These are phyloP conservation scores for Rhinella marina DNA, from an alignment of 2,797 vertebrate genomes.

Conservation along the genomic window DNA sequence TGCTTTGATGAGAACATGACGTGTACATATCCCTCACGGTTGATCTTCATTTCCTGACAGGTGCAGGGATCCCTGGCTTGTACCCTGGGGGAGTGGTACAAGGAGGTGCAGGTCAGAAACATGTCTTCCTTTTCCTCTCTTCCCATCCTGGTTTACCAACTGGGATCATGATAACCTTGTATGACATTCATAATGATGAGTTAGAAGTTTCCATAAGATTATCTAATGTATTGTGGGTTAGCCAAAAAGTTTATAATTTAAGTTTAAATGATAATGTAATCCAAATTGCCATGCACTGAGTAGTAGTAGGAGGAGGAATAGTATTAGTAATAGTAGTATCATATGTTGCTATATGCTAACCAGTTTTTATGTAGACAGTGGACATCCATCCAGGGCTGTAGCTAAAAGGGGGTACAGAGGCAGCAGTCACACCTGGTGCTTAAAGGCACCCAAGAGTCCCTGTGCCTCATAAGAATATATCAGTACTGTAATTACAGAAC, in stretches of 20 bases:
- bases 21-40: neutral
- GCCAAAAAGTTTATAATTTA: neutral
- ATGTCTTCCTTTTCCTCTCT: constrained; percentile 23
- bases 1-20: neutral
- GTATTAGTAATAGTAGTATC: too few species aligned
- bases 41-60: constrained; percentile 29
- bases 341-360: neutral
- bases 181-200: neutral
- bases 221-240: neutral
- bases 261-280: neutral
- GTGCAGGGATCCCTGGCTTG: constrained; percentile 49
- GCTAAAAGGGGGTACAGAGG: neutral
- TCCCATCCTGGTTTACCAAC: constrained; percentile 10
- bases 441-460: neutral
- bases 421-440: neutral
- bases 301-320: neutral
- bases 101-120: constrained; percentile 40
- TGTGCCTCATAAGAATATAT: neutral
- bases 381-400: neutral
- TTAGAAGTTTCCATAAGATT: constrained; percentile 7
- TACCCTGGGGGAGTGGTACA: constrained; percentile 45
- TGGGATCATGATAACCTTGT: constrained; percentile 11
- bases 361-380: neutral
- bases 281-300: neutral
- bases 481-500: neutral